A percentile compares a stretch with the other conserved stretches of the same genome.
phyloP scores from a whole-genome alignment of 2,888 invertebrate species.

The Mythimna pallens region DNA sequence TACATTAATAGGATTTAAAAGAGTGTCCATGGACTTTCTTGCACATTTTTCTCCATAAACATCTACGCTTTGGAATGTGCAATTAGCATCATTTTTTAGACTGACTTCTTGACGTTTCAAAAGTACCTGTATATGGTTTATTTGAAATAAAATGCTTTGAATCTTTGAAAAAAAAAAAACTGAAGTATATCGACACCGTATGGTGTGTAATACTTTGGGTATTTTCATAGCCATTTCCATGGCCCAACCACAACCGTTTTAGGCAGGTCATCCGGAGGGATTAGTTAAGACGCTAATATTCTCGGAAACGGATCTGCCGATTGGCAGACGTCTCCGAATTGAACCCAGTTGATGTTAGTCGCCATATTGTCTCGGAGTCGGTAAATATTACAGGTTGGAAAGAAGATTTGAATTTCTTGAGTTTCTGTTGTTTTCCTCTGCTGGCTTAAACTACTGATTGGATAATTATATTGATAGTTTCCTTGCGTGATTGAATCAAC shows the following conservation, averaged over 20 bases:
- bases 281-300: slow-evolving; percentile 26
- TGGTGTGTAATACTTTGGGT: not conserved
- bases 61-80: no score
- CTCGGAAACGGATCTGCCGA: slow-evolving; percentile 4
- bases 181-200: not conserved
- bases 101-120: no score
- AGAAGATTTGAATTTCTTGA: not conserved
- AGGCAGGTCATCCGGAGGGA: slow-evolving; percentile 15
- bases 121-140: no score
- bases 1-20: no score
- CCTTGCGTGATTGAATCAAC: no score
- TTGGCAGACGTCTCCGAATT: not conserved
- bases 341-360: not conserved
- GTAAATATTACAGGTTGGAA: slow-evolving; percentile 25
- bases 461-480: not conserved
- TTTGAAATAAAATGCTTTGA: no score
- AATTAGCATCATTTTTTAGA: no score
- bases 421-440: not conserved
- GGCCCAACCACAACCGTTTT: slow-evolving; percentile 32
- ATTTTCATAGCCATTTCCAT: not conserved
- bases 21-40: no score
- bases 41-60: no score
- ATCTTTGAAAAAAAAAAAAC: no score
- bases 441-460: not conserved
- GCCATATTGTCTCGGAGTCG: not conserved